These are phyloP conservation scores for Lepisosteus osseus DNA, from an alignment of 2,113 vertebrate genomes.

Conservation along the genomic window DNA sequence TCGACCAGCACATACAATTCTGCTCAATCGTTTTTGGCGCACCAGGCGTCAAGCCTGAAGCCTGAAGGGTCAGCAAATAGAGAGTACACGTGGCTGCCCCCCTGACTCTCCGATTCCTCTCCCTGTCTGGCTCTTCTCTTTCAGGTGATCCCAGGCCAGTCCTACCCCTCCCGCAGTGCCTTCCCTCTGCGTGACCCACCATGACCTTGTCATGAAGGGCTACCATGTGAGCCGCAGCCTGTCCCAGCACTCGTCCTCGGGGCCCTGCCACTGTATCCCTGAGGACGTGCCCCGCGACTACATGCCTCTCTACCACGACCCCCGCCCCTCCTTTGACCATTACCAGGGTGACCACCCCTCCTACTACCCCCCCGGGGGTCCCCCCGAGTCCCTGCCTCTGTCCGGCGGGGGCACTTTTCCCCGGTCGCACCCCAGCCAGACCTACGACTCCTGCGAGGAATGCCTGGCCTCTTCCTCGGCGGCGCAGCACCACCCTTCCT, in stretches of 20 bases:
- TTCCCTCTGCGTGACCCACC: conserved; percentile 72
- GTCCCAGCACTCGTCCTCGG: conserved; percentile 75
- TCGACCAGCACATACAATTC: too few relatives aligned
- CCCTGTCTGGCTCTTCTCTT: conserved; percentile 17
- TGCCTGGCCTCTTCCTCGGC: conserved; percentile 74
- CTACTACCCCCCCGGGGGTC: conserved; percentile 73
- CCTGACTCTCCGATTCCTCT: neutral
- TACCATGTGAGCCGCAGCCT: conserved; percentile 95
- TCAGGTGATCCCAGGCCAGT: conserved; percentile 65
- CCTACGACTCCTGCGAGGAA: conserved; percentile 93
- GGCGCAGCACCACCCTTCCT: conserved; percentile 36
- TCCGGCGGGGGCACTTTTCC: conserved; percentile 90
- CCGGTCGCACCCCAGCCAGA: conserved; percentile 85
- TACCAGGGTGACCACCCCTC: conserved; percentile 81
- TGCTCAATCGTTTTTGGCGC: too few relatives aligned
- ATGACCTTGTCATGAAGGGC: conserved; percentile 87
- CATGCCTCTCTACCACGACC: conserved; percentile 61
- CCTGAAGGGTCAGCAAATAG: too few relatives aligned
- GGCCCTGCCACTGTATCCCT: conserved; percentile 81
- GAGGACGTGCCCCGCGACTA: conserved; percentile 77
- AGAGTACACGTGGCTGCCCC: too few relatives aligned
- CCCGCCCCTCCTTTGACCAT: conserved; percentile 61
- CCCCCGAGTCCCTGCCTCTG: conserved; percentile 80
- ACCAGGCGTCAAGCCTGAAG: too few relatives aligned
- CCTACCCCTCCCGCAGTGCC: conserved; percentile 75